Base-by-base conservation (phyloP, 2,888 invertebrate genomes). In the Daptonema setosum region DNA sequence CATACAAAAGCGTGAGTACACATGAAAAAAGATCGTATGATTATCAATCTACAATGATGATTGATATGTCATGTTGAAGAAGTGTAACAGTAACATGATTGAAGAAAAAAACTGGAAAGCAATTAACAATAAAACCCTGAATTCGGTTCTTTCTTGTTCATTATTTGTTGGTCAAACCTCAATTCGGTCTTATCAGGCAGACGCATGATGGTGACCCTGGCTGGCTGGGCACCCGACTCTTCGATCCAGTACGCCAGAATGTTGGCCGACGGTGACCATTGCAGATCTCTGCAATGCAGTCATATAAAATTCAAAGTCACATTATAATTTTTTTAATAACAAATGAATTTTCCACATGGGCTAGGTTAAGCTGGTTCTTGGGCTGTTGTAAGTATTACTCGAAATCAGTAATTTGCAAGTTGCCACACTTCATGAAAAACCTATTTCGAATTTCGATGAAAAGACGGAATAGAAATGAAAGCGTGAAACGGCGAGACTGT, bases 201-300 rank as follows among this genome's bases (percentile, higher is more conserved):
- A 72, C 90, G 87, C 54, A 93, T 78, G 0, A 95, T 78, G 0
- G 86, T 87, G 1, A 95, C 91, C 66, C 90, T 80, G 1, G 93
- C 93, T 14, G 95, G 93, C 1, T 20, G 35, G 26, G 54, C 35
- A 5, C 52, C 67, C 69, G 87, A 83, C 74, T 97, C 97, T 0
- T 91, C 88, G 2, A 93, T 90, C 91, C 95, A 97, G 73, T 91
- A 97, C 0, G 93, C 93, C 52, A 97, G 80, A 41, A 85, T 79
- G 70, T 91, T 93, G 71, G 93, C 90, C 0, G 90, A 85, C 0
- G 97, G 95, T 0, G 93, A 95, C 95, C 97, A 99, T 64, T 84
- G 83, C 74, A 97, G 95, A 68, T 91, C 90, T 62, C 86, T 80
- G 65, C 2, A 29, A 29, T 14, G 22, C 3, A 5, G 47, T 48